Evolutionary conservation across 2,113 vertebrate species (phyloP).

Genomic region (Electrona antarctica): DNA sequence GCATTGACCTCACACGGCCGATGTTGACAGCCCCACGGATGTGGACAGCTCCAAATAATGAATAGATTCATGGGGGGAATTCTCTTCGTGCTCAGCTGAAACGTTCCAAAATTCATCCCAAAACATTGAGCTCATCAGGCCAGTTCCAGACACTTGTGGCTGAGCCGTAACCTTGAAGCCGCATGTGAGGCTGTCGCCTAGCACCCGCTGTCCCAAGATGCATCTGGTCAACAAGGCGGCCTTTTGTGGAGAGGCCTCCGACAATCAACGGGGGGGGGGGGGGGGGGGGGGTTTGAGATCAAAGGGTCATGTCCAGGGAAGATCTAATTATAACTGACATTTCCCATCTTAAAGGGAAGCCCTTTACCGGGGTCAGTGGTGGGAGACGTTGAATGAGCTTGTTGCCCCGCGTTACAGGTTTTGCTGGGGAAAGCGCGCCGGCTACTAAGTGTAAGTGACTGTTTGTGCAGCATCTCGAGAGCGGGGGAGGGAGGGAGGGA

Average conservation of each 20-base stretch:
- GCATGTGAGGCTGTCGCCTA: constrained; percentile 37
- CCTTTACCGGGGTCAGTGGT: constrained; percentile 20
- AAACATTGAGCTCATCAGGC: constrained; percentile 31
- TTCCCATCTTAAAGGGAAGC: constrained; percentile 67
- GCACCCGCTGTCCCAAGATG: constrained; percentile 39
- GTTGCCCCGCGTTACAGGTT: constrained; percentile 63
- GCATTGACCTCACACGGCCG: constrained; percentile 11
- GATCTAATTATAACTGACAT: constrained; percentile 82
- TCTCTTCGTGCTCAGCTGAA: constrained; percentile 4
- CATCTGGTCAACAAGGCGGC: constrained; percentile 69
- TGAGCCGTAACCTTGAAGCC: constrained; percentile 54
- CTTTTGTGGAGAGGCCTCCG: constrained; percentile 61
- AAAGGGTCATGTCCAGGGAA: constrained; percentile 72
- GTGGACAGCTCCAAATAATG: constrained; percentile 15
- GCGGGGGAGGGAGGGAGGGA: neutral
- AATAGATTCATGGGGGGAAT: constrained; percentile 19
- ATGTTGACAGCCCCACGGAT: neutral
- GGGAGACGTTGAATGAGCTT: constrained; percentile 47
- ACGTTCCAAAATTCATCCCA: too few relatives aligned
- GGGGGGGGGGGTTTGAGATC: constrained; percentile 55
- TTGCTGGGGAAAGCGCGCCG: constrained; percentile 51
- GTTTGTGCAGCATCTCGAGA: constrained; percentile 63
- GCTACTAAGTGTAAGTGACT: constrained; percentile 49
- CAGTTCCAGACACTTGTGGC: too few relatives aligned
- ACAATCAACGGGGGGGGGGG: constrained; percentile 69